Evolutionary conservation across 2,797 vertebrate genomes (phyloP), one percentile per base, ranked within the genome.

Genomic region (Melanitta fusca): DNA sequence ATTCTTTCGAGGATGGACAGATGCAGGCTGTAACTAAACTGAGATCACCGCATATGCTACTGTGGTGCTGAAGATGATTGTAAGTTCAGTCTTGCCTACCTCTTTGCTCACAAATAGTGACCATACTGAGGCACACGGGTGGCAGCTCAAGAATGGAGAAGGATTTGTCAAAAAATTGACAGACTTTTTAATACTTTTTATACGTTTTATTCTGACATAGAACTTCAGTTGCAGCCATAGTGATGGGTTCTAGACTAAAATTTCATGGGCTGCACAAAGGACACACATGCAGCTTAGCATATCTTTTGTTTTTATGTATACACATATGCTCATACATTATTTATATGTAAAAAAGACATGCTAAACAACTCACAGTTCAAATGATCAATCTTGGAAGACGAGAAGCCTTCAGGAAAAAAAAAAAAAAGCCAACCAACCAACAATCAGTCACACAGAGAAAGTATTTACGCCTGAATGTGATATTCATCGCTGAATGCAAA

Each of bases 401-500:
- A 95, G 41, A 62, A 91, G 71, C 19, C 39, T 80, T 93, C 41
- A 93, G 88, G 34, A 93, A 94, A 43, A 89, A 51, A 73, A 20
- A 77, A 88, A 69, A n/a, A n/a, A n/a, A n/a, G 41, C 7, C 25
- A 39, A 28, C 20, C 25, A 62, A 39, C 24, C 15, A 49, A 1
- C 28, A 20, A 60, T 53, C 64, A 64, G 49, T 88, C 27, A 89
- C 24, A 75, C 36, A 77, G 32, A 80, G 65, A 60, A 93, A 89
- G 80, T 84, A 97, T 91, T 96, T 96, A 96, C 65, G 72, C 88
- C 88, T 95, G 85, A 80, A 87, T 91, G 95, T 89, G 96, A 96
- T 88, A 94, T 88, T 95, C 80, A 93, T 83, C 89, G 90, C 66
- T 75, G 60, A 88, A 91, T 86, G 94, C 80, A 97, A 96, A 92